These are phyloP conservation scores for Diarsia rubi DNA, from an alignment of 2,888 invertebrate species.

Conservation along the genomic window DNA sequence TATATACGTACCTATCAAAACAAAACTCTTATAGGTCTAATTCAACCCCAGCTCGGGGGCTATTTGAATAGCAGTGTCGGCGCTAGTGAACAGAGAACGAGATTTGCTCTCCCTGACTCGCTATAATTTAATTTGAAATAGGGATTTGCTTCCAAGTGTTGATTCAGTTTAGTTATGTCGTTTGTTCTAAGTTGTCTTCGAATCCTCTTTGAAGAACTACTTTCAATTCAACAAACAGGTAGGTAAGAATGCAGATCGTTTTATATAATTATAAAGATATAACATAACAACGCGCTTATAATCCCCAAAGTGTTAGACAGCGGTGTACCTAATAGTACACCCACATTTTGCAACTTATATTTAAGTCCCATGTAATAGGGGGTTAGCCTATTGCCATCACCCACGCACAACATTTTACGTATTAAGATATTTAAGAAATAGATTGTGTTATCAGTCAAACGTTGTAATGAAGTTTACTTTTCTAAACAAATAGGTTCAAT, in stretches of 20 bases:
- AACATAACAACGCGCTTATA: no score
- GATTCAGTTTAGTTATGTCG: slow-evolving; percentile 61
- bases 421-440: neutral
- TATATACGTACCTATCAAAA: slow-evolving; percentile 46
- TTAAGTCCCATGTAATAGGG: no score
- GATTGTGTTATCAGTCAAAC: neutral
- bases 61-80: slow-evolving; percentile 63
- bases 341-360: no score
- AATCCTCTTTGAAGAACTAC: slow-evolving; percentile 38
- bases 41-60: slow-evolving; percentile 41
- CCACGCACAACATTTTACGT: no score
- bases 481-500: neutral
- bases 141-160: slow-evolving; percentile 62
- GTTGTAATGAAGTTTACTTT: neutral
- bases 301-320: no score
- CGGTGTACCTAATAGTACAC: no score
- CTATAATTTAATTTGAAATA: slow-evolving; percentile 66
- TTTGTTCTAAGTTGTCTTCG: slow-evolving; percentile 48
- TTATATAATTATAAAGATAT: neutral
- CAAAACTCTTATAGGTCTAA: slow-evolving; percentile 51
- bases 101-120: slow-evolving; percentile 53
- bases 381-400: no score
- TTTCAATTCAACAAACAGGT: slow-evolving; percentile 19
- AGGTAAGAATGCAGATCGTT: neutral
- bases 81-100: slow-evolving; percentile 56